Evolutionary conservation across 2,113 vertebrate genomes (phyloP).

Genomic region (Mesoclemmys tuberculata): DNA sequence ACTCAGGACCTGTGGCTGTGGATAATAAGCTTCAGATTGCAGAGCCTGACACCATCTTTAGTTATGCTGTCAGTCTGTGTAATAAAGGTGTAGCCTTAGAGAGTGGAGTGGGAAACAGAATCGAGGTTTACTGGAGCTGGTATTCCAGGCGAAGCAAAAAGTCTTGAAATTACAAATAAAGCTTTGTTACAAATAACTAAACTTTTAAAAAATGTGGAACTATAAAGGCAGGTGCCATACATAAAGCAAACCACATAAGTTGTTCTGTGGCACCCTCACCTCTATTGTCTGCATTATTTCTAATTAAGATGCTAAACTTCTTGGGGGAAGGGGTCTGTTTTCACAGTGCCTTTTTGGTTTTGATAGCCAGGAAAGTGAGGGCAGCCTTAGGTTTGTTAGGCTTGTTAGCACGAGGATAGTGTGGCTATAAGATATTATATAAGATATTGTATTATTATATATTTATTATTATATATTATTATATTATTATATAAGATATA

Average conservation of each 20-base stretch:
- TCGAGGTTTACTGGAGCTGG: background rate
- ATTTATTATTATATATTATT: too few relatives aligned
- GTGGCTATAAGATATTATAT: background rate
- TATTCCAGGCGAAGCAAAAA: background rate
- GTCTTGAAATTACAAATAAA: background rate
- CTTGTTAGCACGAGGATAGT: background rate
- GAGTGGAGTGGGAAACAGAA: background rate
- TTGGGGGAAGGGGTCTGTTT: background rate
- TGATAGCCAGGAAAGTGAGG: background rate
- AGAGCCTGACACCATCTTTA: background rate
- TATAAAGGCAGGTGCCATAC: background rate
- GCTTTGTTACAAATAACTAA: background rate
- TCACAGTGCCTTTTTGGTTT: background rate
- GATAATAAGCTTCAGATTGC: background rate
- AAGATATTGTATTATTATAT: too few relatives aligned
- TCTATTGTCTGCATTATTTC: background rate
- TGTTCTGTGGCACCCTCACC: background rate
- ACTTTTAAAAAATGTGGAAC: background rate
- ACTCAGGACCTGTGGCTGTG: background rate
- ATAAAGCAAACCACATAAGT: background rate
- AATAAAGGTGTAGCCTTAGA: background rate
- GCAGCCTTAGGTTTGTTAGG: background rate
- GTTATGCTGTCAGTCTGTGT: background rate
- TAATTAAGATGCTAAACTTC: background rate
- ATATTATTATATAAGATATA: too few relatives aligned